These are phyloP conservation scores for Delichon dasypus DNA, from an alignment of 2,797 vertebrate genomes.

Conservation along the genomic window DNA sequence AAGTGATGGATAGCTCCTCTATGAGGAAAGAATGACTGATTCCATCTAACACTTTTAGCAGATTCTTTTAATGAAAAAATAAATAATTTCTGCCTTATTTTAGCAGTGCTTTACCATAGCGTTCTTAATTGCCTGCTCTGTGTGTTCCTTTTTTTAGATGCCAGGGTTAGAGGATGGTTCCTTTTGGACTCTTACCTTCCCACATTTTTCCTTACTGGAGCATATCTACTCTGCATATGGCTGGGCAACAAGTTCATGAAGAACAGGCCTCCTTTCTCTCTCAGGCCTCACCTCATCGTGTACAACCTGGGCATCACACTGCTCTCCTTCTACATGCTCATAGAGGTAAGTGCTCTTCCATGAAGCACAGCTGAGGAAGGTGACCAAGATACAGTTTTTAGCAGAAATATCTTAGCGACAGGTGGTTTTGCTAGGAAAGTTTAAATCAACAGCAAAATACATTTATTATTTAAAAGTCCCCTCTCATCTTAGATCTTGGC, in stretches of 20 bases:
- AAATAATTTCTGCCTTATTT: not conserved
- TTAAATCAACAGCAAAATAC: not conserved
- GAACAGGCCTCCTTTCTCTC: slow-evolving; percentile 80
- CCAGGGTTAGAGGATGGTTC: slow-evolving; percentile 86
- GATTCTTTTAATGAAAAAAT: not conserved
- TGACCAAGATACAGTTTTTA: not conserved
- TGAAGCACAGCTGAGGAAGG: rapidly evolving
- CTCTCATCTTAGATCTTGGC: not conserved
- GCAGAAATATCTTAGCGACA: not conserved
- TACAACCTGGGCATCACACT: slow-evolving; percentile 86
- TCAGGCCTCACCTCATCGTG: slow-evolving; percentile 79
- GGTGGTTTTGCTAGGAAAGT: not conserved
- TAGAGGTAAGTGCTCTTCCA: slow-evolving; percentile 77
- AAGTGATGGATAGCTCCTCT: not conserved
- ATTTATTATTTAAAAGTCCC: not conserved
- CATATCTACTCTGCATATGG: slow-evolving; percentile 82
- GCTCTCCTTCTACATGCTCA: slow-evolving; percentile 85
- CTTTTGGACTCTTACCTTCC: slow-evolving; percentile 88
- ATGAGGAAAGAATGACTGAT: not conserved
- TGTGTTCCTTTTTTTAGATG: slow-evolving; percentile 75
- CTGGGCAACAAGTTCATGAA: slow-evolving; percentile 84
- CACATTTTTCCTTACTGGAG: slow-evolving; percentile 79
- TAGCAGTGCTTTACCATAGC: not conserved
- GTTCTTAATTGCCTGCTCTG: not conserved
- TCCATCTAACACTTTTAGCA: not conserved